phyloP scores from a whole-genome alignment of 2,797 vertebrate species.

The Emys orbicularis region DNA sequence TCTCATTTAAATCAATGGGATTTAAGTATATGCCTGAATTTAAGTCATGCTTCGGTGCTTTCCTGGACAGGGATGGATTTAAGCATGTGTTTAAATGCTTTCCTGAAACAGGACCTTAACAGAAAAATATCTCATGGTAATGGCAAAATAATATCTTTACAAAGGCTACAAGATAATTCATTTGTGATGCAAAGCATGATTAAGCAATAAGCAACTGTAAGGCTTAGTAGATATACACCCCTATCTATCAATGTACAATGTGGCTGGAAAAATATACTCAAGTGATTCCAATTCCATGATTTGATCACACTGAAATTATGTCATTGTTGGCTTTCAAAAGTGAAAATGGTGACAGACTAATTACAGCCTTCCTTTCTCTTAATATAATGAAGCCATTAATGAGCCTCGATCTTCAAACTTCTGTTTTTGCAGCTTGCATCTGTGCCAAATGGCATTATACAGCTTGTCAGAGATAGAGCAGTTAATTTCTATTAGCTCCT shows the following conservation, averaged over 20 bases:
- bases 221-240: slow-evolving; percentile 22
- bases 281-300: slow-evolving; percentile 8
- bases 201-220: slow-evolving; percentile 12
- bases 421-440: slow-evolving; percentile 29
- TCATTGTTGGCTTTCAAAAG: slow-evolving; percentile 1
- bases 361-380: slow-evolving; percentile 34
- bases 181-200: slow-evolving; percentile 5
- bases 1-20: too few relatives aligned
- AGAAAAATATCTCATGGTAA: not conserved
- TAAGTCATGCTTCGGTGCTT: not conserved
- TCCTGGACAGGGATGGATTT: not conserved
- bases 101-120: not conserved
- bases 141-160: not conserved
- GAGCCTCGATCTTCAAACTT: slow-evolving; percentile 28
- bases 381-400: slow-evolving; percentile 46
- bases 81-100: not conserved
- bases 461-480: slow-evolving; percentile 7
- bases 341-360: slow-evolving; percentile 42
- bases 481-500: slow-evolving; percentile 39
- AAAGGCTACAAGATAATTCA: not conserved
- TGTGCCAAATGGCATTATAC: slow-evolving; percentile 11
- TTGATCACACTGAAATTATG: slow-evolving; percentile 56
- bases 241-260: slow-evolving; percentile 28
- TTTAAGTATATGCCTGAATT: not conserved
- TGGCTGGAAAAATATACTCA: slow-evolving; percentile 29